These are phyloP conservation scores for Belgica antarctica DNA, from an alignment of 2,888 invertebrate genomes.

Conservation along the genomic window DNA sequence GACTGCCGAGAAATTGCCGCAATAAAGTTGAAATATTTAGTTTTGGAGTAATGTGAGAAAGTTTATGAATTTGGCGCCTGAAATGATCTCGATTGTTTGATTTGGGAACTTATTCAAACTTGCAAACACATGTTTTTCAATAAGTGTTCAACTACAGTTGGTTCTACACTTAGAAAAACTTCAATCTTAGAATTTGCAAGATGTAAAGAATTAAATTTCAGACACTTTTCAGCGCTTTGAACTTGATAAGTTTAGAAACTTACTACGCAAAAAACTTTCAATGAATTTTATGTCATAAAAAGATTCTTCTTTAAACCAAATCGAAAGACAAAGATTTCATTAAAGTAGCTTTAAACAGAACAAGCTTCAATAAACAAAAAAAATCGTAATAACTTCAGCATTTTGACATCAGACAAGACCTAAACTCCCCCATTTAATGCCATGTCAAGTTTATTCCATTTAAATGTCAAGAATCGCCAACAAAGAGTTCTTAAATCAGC, in stretches of 20 bases:
- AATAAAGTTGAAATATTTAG: slow-evolving; percentile 29
- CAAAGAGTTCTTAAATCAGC: slow-evolving; percentile 10
- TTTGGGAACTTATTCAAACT: no score
- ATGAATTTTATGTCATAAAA: background rate
- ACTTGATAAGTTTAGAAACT: no score
- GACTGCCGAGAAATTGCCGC: slow-evolving; percentile 1
- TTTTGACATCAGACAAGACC: no score
- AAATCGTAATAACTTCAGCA: no score
- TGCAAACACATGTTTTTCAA: no score
- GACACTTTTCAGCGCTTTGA: no score
- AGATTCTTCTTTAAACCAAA: background rate
- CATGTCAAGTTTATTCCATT: slow-evolving; percentile 7
- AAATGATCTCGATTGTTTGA: background rate
- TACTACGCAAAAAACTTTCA: no score
- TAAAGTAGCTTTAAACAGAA: background rate
- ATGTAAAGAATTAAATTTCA: no score
- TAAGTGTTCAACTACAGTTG: no score
- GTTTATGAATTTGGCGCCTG: background rate
- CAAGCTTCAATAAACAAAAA: background rate
- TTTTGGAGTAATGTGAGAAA: background rate
- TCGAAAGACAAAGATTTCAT: background rate
- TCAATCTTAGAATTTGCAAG: no score
- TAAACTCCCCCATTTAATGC: slow-evolving; percentile 17
- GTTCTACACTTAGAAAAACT: no score
- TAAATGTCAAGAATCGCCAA: background rate